Percentiles rank a stretch among this genome's conserved stretches.
Conservation (phyloP, 2,113 vertebrate genomes). For the Bubo scandiacus region DNA sequence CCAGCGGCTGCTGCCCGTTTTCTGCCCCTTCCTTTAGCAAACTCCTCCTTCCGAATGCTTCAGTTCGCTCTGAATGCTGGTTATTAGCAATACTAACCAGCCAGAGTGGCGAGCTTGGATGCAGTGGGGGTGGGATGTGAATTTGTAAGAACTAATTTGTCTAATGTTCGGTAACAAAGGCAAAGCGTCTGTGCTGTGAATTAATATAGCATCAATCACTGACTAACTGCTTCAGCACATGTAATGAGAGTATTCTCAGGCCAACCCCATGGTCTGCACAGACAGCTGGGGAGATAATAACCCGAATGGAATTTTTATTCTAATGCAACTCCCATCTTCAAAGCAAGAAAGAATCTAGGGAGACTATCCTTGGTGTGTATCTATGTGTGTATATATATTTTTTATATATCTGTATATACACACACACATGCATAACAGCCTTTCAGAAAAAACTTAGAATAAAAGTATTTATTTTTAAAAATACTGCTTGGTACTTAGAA, state of each 20-base stretch:
- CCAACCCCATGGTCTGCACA: conserved; percentile 56
- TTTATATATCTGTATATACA: neutral
- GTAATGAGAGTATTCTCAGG: conserved; percentile 76
- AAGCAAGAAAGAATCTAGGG: conserved; percentile 61
- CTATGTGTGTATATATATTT: neutral
- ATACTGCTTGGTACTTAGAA: neutral
- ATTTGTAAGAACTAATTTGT: conserved; percentile 86
- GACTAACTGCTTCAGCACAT: conserved; percentile 72
- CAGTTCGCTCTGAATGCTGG: conserved; percentile 4
- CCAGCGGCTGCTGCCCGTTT: neutral
- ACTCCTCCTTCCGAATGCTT: conserved; percentile 17
- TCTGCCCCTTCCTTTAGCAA: conserved; percentile 30
- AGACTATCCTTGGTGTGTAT: conserved; percentile 35
- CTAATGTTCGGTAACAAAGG: conserved; percentile 84
- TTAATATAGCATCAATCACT: conserved; percentile 85
- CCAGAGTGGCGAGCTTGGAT: conserved; percentile 6
- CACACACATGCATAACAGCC: neutral
- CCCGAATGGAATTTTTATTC: conserved; percentile 67
- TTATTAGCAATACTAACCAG: conserved; percentile 72
- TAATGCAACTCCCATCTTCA: conserved; percentile 57
- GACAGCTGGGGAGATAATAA: conserved; percentile 69
- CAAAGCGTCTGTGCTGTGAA: conserved; percentile 63
- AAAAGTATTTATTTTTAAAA: conserved; percentile 2
- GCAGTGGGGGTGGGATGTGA: conserved; percentile 29
- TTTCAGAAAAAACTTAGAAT: conserved; percentile 21